These are phyloP conservation scores for Drosophila sp. DNA, from an alignment of 1,140 invertebrate species.

Conservation along the genomic window DNA sequence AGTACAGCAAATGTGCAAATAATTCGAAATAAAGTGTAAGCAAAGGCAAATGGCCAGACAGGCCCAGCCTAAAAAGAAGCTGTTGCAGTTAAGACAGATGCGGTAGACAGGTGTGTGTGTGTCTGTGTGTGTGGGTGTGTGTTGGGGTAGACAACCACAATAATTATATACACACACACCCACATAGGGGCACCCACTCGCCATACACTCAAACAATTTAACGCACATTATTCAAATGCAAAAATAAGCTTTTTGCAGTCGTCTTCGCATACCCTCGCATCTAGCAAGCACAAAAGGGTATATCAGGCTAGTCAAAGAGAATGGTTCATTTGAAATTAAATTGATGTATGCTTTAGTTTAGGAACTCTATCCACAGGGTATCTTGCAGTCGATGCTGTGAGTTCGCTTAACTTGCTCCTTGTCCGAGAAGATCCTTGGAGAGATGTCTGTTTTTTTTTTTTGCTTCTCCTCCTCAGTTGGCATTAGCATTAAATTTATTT, in stretches of 20 bases:
- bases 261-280: not conserved
- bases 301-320: not conserved
- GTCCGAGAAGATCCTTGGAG: slow-evolving; percentile 36
- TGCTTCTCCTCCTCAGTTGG: slow-evolving; percentile 16
- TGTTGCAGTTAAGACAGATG: slow-evolving; percentile 18
- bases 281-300: not conserved
- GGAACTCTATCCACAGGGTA: not conserved
- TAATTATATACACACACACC: slow-evolving; percentile 54
- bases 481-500: slow-evolving; percentile 70
- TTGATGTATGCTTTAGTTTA: too few relatives aligned
- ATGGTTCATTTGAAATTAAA: too few relatives aligned
- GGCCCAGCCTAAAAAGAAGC: slow-evolving; percentile 16
- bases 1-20: slow-evolving; percentile 72
- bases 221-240: slow-evolving; percentile 71
- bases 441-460: not conserved
- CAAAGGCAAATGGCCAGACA: slow-evolving; percentile 49
- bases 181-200: slow-evolving; percentile 22
- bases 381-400: not conserved
- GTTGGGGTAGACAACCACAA: slow-evolving; percentile 53
- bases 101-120: not conserved
- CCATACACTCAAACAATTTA: slow-evolving; percentile 63
- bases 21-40: slow-evolving; percentile 74
- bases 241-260: slow-evolving; percentile 59
- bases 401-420: slow-evolving; percentile 1
- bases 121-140: not conserved